Base-by-base conservation (phyloP, 2,113 vertebrate genomes). In the Hipposideros armiger region DNA sequence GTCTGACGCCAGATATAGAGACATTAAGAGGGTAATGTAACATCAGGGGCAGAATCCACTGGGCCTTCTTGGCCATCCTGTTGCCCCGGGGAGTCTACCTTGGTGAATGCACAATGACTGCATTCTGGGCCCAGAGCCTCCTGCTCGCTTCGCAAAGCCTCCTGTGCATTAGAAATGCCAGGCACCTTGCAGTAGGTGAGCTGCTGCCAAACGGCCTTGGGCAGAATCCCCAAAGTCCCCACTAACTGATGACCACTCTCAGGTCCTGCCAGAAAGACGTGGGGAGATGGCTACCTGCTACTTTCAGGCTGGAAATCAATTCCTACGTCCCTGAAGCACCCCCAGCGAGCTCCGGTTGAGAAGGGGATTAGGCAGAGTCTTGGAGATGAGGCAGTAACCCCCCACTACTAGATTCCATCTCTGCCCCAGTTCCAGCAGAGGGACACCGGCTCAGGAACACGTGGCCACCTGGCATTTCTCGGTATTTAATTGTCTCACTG, bases 391-490 rank as follows among this genome's bases (percentile, higher is more conserved):
- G 81, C 36, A 4, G 14, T n/a, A 15, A 30, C 67, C 22, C 56
- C 78, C 78, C 82, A 11, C 62, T 5, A 36, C 83, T 56, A 1
- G 3, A 6, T 16, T 60, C 76, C 30, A 1, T 28, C 80, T 85
- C 42, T 19, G 77, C 64, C 87, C 95, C 13, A 0, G n/a, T 26
- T 76, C 62, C 30, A 62, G 74, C 80, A 62, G 56, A 69, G 69
- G 83, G 90, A 58, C 62, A 3, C 28, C 0, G 66, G 97, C 96
- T 95, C 88, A 96, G 98, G 96, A 96, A 97, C 96, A 97, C 40
- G 26, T 78, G 90, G 95, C 97, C 97, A 97, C 97, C 97, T 94
- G 97, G 89, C 92, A 90, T 95, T 96, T 93, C 97, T 96, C 62
- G 82, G 95, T 96, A 87, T 96, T 58, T 98, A 93, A 86, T 95